Percentiles rank a stretch among this genome's conserved stretches.
Conservation (phyloP, 1,140 invertebrate species). For the Drosophila takahashii region DNA sequence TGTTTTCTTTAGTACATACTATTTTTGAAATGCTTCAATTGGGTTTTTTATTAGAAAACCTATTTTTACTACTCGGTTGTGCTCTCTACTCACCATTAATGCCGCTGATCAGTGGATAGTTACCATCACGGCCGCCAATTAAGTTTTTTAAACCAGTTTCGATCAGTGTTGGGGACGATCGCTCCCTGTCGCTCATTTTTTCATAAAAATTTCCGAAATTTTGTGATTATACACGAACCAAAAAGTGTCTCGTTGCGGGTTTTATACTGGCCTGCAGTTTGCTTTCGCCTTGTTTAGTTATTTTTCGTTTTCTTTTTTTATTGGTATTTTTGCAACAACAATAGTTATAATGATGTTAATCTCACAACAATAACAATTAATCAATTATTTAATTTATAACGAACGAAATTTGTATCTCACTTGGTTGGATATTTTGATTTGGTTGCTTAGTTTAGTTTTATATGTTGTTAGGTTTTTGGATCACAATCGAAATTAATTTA, state of each 20-base stretch:
- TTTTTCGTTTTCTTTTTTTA: constrained; percentile 13
- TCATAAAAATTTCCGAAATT: constrained; percentile 83
- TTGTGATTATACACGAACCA: constrained; percentile 81
- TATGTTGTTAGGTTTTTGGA: constrained; percentile 46
- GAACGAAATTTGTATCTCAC: constrained; percentile 36
- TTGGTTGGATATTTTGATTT: constrained; percentile 44
- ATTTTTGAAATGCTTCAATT: constrained; percentile 17
- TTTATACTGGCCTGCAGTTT: constrained; percentile 40
- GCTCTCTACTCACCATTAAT: constrained; percentile 88
- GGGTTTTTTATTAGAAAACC: not conserved
- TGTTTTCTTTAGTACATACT: constrained; percentile 10
- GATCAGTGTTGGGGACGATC: constrained; percentile 91
- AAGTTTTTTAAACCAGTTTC: constrained; percentile 92
- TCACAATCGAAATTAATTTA: constrained; percentile 61
- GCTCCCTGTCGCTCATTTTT: constrained; percentile 91
- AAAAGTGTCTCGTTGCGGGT: constrained; percentile 39
- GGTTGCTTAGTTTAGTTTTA: constrained; percentile 54
- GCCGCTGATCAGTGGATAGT: constrained; percentile 90
- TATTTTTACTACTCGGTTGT: not conserved
- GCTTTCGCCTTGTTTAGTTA: constrained; percentile 5
- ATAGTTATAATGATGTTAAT: constrained; percentile 26
- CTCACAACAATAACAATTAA: constrained; percentile 61
- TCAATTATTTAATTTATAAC: constrained; percentile 41
- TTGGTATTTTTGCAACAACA: constrained; percentile 23
- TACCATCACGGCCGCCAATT: constrained; percentile 90